Evolutionary conservation across 1,140 invertebrate genomes (phyloP).

Genomic region (Ceratoteleas bidentatus): DNA sequence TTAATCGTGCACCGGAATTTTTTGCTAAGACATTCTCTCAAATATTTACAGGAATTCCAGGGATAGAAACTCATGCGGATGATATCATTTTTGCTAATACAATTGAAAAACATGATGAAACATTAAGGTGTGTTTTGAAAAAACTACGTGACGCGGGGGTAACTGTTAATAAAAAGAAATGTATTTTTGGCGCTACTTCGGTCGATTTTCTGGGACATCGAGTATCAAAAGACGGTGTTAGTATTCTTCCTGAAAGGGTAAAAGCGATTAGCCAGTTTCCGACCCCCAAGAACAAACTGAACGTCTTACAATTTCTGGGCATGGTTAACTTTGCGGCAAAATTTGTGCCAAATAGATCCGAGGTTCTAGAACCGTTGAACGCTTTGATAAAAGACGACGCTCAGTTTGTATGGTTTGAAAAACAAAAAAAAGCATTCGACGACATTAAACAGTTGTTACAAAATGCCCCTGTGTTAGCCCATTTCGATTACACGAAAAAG

Average conservation of each 20-base stretch:
- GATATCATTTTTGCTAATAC: neutral
- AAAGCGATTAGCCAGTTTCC: constrained; percentile 66
- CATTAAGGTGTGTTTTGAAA: too few species aligned
- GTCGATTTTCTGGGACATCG: constrained; percentile 13
- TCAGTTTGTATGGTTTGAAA: neutral
- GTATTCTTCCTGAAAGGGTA: constrained; percentile 48
- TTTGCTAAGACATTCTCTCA: constrained; percentile 23
- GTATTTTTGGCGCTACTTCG: neutral
- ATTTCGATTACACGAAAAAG: constrained; percentile 3
- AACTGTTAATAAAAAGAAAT: too few species aligned
- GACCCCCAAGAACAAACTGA: constrained; percentile 34
- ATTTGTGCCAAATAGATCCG: constrained; percentile 59
- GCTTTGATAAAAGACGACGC: constrained; percentile 8
- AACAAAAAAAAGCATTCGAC: neutral
- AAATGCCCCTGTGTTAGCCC: constrained; percentile 3
- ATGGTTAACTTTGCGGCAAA: constrained; percentile 58
- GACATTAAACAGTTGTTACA: neutral
- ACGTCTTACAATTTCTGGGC: constrained; percentile 48
- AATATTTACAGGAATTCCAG: neutral
- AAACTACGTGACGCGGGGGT: too few species aligned
- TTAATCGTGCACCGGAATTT: constrained; percentile 67
- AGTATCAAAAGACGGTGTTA: constrained; percentile 4
- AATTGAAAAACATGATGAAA: too few species aligned
- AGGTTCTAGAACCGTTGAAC: constrained; percentile 40
- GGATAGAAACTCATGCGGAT: neutral